Base-by-base conservation (phyloP, 2,888 invertebrate genomes). In the Hypselothyrea guttata region DNA sequence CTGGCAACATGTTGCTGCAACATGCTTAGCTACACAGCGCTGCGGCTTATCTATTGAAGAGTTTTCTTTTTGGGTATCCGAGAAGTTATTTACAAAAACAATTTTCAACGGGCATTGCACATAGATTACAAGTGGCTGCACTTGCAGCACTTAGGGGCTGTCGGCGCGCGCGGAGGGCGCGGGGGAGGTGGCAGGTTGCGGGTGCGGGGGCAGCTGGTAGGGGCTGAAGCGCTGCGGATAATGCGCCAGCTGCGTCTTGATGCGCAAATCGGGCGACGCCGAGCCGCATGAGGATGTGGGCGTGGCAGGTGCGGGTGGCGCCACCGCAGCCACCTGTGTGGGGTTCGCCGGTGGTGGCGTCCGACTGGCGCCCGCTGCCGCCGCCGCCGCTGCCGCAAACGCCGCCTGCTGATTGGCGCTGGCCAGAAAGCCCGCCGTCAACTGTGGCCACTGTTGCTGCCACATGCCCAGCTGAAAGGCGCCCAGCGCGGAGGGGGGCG, bases 361-460 rank as follows among this genome's bases (percentile, higher is more conserved):
- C 4, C 87, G 84, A 34, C 67, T 79, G 2, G 72, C 83, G 38
- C 75, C 79, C 2, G 78, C 87, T 7, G 86, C 88, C 2, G 87
- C 87, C 7, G 87, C 86, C 7, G 85, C 85, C 0, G 87, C 87
- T 0, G 82, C 84, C 0, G 87, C 88, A n/a, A 87, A 82, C 0
- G 87, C 88, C 0, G 89, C 88, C 52, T 88, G 88, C 52, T 88
- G 88, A 77, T 89, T 89, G 64, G 89, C 88, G 56, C 87, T 89
- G 51, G 90, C 90, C 53, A 90, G 58, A 57, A 90, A 90, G 15
- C 90, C 90, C 11, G 90, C 90, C 4, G 90, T 89, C n/a, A 90
- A 54, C 58, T 90, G 90, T 0, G 90, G 90, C 90, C 90, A 90
- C 66, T 90, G 90, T 30, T 90, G 90, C 61, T 90, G 90, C 90